These are phyloP conservation scores for Agriopis leucophaearia DNA, from an alignment of 2,888 invertebrate genomes.

Conservation along the genomic window DNA sequence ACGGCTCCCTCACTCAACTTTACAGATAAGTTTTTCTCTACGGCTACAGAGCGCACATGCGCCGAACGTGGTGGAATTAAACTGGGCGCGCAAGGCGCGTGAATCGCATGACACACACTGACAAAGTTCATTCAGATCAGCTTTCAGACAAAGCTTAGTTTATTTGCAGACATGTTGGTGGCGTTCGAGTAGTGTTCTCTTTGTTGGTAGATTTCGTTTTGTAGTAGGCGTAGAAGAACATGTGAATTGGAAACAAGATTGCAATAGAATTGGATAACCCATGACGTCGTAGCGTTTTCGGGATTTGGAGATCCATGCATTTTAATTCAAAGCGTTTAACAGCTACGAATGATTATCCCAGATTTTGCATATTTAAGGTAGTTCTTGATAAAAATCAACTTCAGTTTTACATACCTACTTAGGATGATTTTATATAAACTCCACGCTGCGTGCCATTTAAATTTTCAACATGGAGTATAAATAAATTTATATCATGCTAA, in stretches of 20 bases:
- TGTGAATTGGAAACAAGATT: too few relatives aligned
- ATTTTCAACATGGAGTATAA: too few relatives aligned
- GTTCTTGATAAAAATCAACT: too few relatives aligned
- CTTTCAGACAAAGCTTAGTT: constrained; percentile 26
- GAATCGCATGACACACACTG: constrained; percentile 36
- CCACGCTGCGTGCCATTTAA: not conserved
- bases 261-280: too few relatives aligned
- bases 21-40: constrained; percentile 4
- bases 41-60: constrained; percentile 32
- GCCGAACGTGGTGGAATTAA: constrained; percentile 46
- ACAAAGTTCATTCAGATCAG: constrained; percentile 35
- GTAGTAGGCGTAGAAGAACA: too few relatives aligned
- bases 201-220: not conserved
- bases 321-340: too few relatives aligned
- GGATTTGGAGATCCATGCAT: too few relatives aligned
- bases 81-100: constrained; percentile 37
- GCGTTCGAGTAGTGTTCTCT: not conserved
- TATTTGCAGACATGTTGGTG: constrained; percentile 16
- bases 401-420: too few relatives aligned
- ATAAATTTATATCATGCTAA: not conserved
- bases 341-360: too few relatives aligned
- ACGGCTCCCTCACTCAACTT: not conserved
- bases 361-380: too few relatives aligned
- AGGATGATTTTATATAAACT: too few relatives aligned
- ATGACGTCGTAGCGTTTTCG: too few relatives aligned